Conservation (phyloP, 2,888 invertebrate genomes). For the Heliconius charithonia region DNA sequence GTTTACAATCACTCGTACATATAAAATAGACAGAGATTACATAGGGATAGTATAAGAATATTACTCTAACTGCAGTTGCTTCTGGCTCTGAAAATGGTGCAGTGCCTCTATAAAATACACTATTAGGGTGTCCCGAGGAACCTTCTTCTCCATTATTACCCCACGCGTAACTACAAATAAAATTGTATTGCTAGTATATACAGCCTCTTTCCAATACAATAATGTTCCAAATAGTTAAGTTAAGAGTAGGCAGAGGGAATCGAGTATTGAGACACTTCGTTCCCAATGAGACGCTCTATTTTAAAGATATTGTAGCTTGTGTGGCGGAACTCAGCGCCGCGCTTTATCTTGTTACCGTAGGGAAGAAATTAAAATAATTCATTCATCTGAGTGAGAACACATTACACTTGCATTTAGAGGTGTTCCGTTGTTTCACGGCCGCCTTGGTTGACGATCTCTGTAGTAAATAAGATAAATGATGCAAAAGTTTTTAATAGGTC, state of each 20-base stretch:
- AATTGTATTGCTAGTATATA: not conserved
- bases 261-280: not conserved
- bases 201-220: not conserved
- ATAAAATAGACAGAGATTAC: not conserved
- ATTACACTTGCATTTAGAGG: not conserved
- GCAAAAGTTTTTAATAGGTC: too few species aligned
- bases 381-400: not conserved
- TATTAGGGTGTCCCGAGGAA: slow-evolving; percentile 90
- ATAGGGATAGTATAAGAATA: not conserved
- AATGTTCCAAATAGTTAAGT: too few species aligned
- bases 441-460: too few species aligned
- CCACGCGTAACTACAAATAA: slow-evolving; percentile 87
- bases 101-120: slow-evolving; percentile 91
- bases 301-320: too few species aligned
- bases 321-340: too few species aligned
- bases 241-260: too few species aligned
- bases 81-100: slow-evolving; percentile 95
- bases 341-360: too few species aligned
- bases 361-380: not conserved
- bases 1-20: not conserved
- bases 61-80: slow-evolving; percentile 85
- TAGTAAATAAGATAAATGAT: too few species aligned
- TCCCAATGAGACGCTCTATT: too few species aligned
- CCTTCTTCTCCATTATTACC: slow-evolving; percentile 88
- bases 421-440: too few species aligned